Conservation (phyloP, 2,888 invertebrate species). For the Mythimna lalbum region DNA sequence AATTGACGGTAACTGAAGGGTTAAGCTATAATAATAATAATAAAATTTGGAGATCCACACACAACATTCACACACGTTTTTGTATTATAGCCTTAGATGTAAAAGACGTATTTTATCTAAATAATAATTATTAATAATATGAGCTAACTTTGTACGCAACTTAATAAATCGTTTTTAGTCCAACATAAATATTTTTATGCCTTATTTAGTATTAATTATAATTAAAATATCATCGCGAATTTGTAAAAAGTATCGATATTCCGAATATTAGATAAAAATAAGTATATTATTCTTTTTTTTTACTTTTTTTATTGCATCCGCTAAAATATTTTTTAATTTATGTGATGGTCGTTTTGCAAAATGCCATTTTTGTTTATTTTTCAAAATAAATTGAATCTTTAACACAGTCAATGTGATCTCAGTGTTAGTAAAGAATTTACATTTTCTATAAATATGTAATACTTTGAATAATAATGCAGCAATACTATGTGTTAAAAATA, state of each 20-base stretch:
- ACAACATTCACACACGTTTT: slow-evolving; percentile 65
- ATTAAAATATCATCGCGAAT: slow-evolving; percentile 46
- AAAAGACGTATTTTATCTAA: slow-evolving; percentile 65
- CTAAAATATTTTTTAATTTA: slow-evolving; percentile 15
- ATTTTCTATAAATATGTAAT: slow-evolving; percentile 25
- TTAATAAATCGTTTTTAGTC: slow-evolving; percentile 61
- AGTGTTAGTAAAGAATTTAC: slow-evolving; percentile 40
- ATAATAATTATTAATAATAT: slow-evolving; percentile 57
- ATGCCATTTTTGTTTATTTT: slow-evolving; percentile 1
- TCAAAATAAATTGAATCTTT: neutral
- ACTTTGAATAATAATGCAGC: neutral
- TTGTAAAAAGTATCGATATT: slow-evolving; percentile 57
- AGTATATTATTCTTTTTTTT: slow-evolving; percentile 42
- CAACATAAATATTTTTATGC: slow-evolving; percentile 61
- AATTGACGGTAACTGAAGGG: too few species aligned
- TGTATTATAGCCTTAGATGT: slow-evolving; percentile 68
- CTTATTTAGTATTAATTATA: slow-evolving; percentile 59
- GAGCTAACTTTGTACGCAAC: slow-evolving; percentile 59
- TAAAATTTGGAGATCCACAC: slow-evolving; percentile 24
- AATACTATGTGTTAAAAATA: neutral
- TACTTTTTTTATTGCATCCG: slow-evolving; percentile 56
- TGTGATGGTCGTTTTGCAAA: slow-evolving; percentile 28
- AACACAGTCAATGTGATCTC: slow-evolving; percentile 43
- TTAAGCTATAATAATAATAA: too few species aligned
- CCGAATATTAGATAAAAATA: slow-evolving; percentile 36